Percentiles rank a stretch among this genome's conserved stretches.
These are phyloP conservation scores for Phalacrocorax aristotelis DNA, from an alignment of 2,113 vertebrate genomes.

Conservation along the genomic window DNA sequence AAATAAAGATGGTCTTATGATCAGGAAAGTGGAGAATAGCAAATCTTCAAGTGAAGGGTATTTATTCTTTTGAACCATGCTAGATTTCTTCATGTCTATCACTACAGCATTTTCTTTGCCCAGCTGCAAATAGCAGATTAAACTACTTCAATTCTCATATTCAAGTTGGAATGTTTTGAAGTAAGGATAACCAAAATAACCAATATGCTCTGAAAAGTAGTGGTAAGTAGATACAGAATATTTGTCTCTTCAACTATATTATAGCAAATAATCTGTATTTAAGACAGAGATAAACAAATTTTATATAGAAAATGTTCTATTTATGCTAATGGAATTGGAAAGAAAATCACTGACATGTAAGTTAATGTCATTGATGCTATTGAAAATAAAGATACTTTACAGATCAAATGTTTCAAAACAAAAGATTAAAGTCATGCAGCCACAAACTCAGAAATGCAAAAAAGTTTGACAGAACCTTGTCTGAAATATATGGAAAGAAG, in stretches of 20 bases:
- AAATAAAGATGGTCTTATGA: not conserved
- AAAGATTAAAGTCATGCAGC: not conserved
- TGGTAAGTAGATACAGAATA: too few species aligned
- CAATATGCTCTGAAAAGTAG: too few species aligned
- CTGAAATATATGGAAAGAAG: not conserved
- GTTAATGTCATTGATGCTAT: not conserved
- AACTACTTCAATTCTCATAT: not conserved
- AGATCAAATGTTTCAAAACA: not conserved
- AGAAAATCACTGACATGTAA: not conserved
- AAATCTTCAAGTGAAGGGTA: not conserved
- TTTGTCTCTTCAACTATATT: too few species aligned
- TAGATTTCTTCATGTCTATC: not conserved
- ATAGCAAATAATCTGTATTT: too few species aligned
- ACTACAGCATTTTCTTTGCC: not conserved
- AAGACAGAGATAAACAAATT: not conserved
- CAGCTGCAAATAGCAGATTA: not conserved
- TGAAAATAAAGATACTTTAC: not conserved
- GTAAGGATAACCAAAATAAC: not conserved
- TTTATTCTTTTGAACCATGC: not conserved
- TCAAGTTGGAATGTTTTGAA: not conserved
- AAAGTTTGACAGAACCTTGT: not conserved
- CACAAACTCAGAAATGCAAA: not conserved
- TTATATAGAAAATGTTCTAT: not conserved
- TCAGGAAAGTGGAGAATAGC: not conserved
- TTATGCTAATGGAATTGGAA: not conserved